Conservation (phyloP, 2,113 vertebrate genomes). For the Passer montanus region DNA sequence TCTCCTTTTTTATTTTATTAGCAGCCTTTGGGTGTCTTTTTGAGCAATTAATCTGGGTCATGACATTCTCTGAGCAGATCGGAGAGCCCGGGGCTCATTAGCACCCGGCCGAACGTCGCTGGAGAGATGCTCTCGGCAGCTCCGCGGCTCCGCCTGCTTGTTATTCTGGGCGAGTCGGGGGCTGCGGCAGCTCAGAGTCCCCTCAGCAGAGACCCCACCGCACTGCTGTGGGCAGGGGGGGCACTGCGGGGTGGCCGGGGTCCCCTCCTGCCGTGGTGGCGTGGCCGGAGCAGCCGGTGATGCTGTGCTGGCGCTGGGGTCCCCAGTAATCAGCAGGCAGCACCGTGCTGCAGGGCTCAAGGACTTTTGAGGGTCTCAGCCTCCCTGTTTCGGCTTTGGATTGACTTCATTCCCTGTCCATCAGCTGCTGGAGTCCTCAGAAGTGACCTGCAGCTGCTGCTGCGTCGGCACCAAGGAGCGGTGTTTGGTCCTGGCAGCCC, state of each 20-base stretch:
- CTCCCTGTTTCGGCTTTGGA: background rate
- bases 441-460: background rate
- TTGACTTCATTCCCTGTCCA: background rate
- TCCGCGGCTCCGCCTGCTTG: background rate
- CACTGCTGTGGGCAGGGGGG: background rate
- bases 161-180: constrained; percentile 41
- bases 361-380: constrained; percentile 58
- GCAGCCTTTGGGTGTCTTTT: background rate
- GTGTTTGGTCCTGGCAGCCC: accelerated
- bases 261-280: accelerated
- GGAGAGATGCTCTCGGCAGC: background rate
- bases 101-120: background rate
- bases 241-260: accelerated
- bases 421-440: background rate
- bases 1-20: background rate
- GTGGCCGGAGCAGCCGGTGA: accelerated
- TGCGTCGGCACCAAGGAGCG: accelerated
- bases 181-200: constrained; percentile 10
- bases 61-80: background rate
- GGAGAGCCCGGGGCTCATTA: constrained; percentile 2
- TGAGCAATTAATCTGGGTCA: constrained; percentile 49
- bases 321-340: background rate
- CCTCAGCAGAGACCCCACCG: background rate
- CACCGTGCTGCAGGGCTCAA: constrained; percentile 38
- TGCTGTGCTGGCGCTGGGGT: background rate